phyloP scores from a whole-genome alignment of 2,888 invertebrate species.

The Ceraclea dissimilis region DNA sequence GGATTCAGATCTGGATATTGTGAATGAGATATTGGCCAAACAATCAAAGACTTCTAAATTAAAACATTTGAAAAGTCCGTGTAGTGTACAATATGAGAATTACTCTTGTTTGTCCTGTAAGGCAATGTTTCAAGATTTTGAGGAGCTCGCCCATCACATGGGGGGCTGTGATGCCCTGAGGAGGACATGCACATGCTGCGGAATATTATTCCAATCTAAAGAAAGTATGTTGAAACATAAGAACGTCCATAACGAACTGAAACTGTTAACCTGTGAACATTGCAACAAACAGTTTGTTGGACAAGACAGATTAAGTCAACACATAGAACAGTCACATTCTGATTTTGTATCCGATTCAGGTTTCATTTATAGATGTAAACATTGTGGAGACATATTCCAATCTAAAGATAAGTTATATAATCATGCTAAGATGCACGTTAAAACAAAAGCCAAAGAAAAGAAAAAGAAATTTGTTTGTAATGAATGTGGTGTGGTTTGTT shows the following conservation, averaged over 20 bases:
- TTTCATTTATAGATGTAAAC: conserved; percentile 38
- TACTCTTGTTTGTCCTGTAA: conserved; percentile 41
- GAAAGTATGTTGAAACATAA: conserved; percentile 39
- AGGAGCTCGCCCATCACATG: conserved; percentile 38
- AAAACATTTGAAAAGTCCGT: neutral
- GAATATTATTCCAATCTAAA: conserved; percentile 38
- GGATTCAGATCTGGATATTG: conserved; percentile 39
- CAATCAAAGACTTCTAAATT: neutral
- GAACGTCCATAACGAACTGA: conserved; percentile 30
- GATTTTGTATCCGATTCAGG: conserved; percentile 35
- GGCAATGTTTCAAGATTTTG: conserved; percentile 33
- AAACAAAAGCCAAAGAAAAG: conserved; percentile 35
- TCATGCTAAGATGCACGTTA: conserved; percentile 40
- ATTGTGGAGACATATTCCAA: conserved; percentile 38
- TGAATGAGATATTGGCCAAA: conserved; percentile 33
- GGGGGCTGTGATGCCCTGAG: conserved; percentile 37
- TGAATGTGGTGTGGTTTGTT: conserved; percentile 17
- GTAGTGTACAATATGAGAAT: conserved; percentile 28
- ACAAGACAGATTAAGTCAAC: conserved; percentile 34
- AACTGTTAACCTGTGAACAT: conserved; percentile 31
- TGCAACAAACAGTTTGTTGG: conserved; percentile 36
- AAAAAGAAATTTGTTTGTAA: conserved; percentile 15
- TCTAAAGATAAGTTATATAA: conserved; percentile 37
- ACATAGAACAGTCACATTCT: conserved; percentile 35
- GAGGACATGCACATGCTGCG: conserved; percentile 39